A percentile compares a stretch with the other conserved stretches of the same genome.
Conservation (phyloP, 1,140 invertebrate genomes). For the Acromyrmex echinatior region DNA sequence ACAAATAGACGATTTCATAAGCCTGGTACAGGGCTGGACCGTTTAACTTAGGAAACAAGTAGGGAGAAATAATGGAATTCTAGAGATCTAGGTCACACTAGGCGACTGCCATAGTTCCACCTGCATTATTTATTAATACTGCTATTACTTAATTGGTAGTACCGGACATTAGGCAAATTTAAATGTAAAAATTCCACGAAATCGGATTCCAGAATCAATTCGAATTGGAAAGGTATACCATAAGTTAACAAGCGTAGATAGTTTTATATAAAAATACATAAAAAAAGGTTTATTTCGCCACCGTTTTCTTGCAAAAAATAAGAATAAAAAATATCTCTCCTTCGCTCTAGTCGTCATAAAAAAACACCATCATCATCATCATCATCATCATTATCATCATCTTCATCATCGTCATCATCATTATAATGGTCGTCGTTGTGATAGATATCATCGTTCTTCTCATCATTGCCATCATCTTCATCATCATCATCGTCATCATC, state of each 20-base stretch:
- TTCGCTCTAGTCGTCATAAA: slow-evolving; percentile 75
- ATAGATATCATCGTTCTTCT: slow-evolving; percentile 57
- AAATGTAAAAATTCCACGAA: neutral
- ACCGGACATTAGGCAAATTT: neutral
- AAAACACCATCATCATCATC: slow-evolving; percentile 56
- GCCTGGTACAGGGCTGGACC: no score
- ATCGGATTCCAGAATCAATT: neutral
- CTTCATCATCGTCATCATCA: slow-evolving; percentile 15
- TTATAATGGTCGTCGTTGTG: slow-evolving; percentile 36
- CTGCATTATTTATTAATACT: no score
- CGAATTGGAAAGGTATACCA: neutral
- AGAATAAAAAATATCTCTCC: slow-evolving; percentile 82
- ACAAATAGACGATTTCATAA: no score
- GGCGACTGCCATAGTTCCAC: no score
- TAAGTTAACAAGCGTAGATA: neutral
- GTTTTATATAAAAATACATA: slow-evolving; percentile 86
- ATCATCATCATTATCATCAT: slow-evolving; percentile 46
- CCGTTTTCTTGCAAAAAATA: slow-evolving; percentile 87
- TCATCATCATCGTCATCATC: slow-evolving; percentile 37
- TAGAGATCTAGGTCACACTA: no score
- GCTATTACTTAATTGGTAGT: no score
- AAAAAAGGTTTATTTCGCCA: slow-evolving; percentile 87
- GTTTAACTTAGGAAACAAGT: no score
- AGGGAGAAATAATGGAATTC: no score
- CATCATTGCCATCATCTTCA: slow-evolving; percentile 41